These are phyloP conservation scores for Bolborhynchus lineola DNA, from an alignment of 2,113 vertebrate genomes.

Conservation along the genomic window DNA sequence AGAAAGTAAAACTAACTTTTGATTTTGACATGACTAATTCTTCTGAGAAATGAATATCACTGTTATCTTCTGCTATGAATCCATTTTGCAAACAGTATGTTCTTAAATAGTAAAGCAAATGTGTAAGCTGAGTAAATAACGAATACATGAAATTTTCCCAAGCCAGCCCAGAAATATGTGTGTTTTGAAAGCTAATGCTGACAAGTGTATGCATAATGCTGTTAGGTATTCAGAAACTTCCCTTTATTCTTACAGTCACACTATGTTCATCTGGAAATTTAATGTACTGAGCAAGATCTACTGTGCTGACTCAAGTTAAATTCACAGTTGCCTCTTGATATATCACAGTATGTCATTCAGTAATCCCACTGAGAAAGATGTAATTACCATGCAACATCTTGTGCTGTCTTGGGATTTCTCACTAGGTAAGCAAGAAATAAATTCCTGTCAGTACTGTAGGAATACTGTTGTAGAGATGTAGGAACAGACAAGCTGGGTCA, in stretches of 20 bases:
- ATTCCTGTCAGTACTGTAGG: constrained; percentile 23
- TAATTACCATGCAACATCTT: constrained; percentile 50
- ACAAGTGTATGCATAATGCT: not conserved
- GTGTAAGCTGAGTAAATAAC: not conserved
- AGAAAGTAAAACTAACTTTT: not conserved
- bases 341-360: constrained; percentile 46
- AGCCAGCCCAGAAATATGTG: not conserved
- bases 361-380: constrained; percentile 31
- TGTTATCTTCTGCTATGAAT: not conserved
- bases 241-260: not conserved
- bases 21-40: not conserved
- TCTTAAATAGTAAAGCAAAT: not conserved
- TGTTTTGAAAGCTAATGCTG: not conserved
- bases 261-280: not conserved
- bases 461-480: not conserved
- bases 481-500: constrained; percentile 3
- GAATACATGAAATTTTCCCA: not conserved
- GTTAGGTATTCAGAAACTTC: not conserved
- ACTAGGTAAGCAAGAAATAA: constrained; percentile 43
- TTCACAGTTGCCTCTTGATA: constrained; percentile 50
- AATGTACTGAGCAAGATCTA: not conserved
- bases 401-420: constrained; percentile 32
- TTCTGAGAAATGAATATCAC: not conserved
- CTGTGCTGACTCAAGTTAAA: constrained; percentile 27
- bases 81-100: not conserved